Evolutionary conservation across 2,113 vertebrate species (phyloP), one percentile per base, ranked within the genome.

Genomic region (Cathartes aura): DNA sequence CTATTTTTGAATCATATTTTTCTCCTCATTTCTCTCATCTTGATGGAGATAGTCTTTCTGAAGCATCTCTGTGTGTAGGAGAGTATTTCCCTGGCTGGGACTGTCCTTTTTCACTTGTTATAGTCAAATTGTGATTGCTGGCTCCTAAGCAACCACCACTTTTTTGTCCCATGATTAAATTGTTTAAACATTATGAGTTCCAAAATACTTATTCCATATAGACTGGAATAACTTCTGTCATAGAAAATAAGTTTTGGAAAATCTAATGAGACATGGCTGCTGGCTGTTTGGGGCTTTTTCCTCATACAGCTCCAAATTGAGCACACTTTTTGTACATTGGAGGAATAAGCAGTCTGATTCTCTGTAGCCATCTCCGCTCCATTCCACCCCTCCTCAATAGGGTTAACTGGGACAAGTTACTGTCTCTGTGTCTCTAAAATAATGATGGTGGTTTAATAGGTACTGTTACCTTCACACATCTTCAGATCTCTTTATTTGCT

Each of bases 31-130:
- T 62, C 48, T 82, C 34, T 34, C 48, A 40, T 88, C 79, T 75
- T 60, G 52, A 34, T 47, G 40, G 53, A 59, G 48, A 72, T 21
- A 52, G 34, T 85, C 64, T 90, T 85, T 82, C 74, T 88, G 79
- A 86, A 82, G 11, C 0, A 0, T 42, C 18, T 62, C 0, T 63
- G n/a, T 58, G 19, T 42, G 53, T 67, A 62, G 58, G 59, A 50
- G 32, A 34, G 7, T 38, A 60, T 91, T 91, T 84, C 11, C 45
- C 50, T 68, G 22, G 6, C 63, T 86, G 59, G 45, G 24, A 58
- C 59, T 73, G n/a, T 48, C 66, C 53, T 64, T 88, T 82, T 91
- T 90, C 2, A 1, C 58, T 88, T 91, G 24, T 45, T 71, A n/a
- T 50, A 78, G 56, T 72, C n/a, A 53, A 80, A 36, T 85, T 56